Base-by-base conservation (phyloP, 1,140 invertebrate species). In the Eupeodes corollae region DNA sequence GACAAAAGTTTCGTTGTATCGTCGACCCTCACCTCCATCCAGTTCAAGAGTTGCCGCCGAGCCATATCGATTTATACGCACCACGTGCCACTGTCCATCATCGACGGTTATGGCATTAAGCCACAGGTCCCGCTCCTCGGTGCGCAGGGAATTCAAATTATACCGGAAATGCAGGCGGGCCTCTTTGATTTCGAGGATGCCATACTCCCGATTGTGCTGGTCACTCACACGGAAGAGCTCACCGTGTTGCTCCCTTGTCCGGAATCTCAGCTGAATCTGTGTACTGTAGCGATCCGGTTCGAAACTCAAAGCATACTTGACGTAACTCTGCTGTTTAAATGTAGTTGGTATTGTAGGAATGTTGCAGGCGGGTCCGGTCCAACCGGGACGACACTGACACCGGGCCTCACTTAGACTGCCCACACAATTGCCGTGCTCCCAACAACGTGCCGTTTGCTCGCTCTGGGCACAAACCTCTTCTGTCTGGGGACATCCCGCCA, bases 1-100 rank as follows among this genome's bases (percentile, higher is more conserved):
- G 18, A 80, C 82, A 61, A 92, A 91, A 1, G 91, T 91, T 68
- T 96, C 91, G 63, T 95, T 97, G 70, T 91, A 97, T 50, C 91
- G 76, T 53, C 90, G 73, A 1, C 93, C 93, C 74, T 98, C 93
- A 3, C 94, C 94, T 12, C 91, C 91, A 68, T 98, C 94, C 37
- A 98, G 70, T 62, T 91, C 88, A 38, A 98, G 68, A 11, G 86
- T 91, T n/a, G 94, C 91, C 6, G 91, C 88, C 32, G 89, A 92
- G 32, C 94, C 93, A 55, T 90, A 92, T 48, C 95, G 79, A 56
- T 81, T 85, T 0, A 89, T 86, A 52, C 85, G 79, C 1, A 92
- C 91, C 9, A 88, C 88, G 64, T 98, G 95, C 94, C 94, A 98
- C 58, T 95, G 91, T 11, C 95, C 95, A 71, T 98, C 92, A 61